Conservation (phyloP, 2,113 vertebrate species). For the Bucco capensis region DNA sequence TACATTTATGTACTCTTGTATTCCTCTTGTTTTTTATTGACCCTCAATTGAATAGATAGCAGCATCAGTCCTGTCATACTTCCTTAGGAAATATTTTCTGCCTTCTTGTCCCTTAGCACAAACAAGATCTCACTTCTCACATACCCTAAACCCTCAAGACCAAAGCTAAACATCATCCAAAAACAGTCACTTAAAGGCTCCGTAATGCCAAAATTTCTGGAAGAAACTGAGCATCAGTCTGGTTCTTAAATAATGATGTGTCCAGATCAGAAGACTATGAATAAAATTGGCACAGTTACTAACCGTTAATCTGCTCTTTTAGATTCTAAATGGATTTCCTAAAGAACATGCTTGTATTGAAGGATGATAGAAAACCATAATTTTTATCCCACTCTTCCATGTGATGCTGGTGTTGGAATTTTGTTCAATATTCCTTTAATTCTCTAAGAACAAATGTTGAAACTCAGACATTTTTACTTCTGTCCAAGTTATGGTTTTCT, state of each 20-base stretch:
- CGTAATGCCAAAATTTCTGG: neutral
- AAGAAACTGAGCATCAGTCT: neutral
- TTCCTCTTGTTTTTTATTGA: neutral
- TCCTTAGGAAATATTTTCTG: neutral
- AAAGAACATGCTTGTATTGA: neutral
- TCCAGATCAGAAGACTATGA: neutral
- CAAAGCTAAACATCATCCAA: neutral
- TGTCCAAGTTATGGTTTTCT: neutral
- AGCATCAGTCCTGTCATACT: neutral
- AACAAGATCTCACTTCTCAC: neutral
- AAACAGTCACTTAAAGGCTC: neutral
- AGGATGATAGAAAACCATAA: neutral
- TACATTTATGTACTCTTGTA: neutral
- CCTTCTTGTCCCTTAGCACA: neutral
- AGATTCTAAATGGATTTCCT: neutral
- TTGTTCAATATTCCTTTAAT: neutral
- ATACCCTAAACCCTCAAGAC: neutral
- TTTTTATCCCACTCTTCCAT: neutral
- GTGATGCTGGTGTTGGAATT: neutral
- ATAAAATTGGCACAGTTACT: neutral
- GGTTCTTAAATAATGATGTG: neutral
- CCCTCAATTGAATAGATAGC: neutral
- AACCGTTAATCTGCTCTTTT: neutral
- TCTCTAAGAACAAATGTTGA: neutral
- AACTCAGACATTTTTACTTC: neutral